Evolutionary conservation across 2,113 vertebrate genomes (phyloP).

Genomic region (Ailurus styani): DNA sequence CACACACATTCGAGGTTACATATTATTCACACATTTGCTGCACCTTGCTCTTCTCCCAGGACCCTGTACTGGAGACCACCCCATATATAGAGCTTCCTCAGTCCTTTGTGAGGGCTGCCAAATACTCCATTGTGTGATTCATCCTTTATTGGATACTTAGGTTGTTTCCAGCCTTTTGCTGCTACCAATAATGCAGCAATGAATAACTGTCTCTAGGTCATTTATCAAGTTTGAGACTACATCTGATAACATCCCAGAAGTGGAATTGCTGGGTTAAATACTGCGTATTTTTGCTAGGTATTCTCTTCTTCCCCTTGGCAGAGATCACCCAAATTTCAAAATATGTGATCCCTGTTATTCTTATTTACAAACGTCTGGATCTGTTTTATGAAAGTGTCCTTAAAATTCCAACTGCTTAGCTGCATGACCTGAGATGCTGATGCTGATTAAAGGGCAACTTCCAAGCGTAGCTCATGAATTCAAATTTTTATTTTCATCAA

Average conservation of each 20-base stretch:
- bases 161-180: neutral
- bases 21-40: neutral
- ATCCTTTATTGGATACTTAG: neutral
- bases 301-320: neutral
- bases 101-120: neutral
- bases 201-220: neutral
- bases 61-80: neutral
- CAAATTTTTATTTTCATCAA: constrained; percentile 17
- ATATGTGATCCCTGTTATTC: neutral
- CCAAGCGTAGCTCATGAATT: neutral
- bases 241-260: constrained; percentile 29
- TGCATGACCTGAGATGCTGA: neutral
- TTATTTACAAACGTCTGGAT: neutral
- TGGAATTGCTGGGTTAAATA: neutral
- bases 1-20: neutral
- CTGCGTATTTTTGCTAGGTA: neutral
- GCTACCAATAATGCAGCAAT: neutral
- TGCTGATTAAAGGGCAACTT: neutral
- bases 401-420: neutral
- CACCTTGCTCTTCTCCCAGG: neutral
- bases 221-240: constrained; percentile 32
- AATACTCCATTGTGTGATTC: neutral
- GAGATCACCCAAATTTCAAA: neutral
- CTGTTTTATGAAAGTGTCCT: neutral
- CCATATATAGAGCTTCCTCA: neutral